Conservation (phyloP, 2,888 invertebrate species). For the Agonopterix subpropinquella region DNA sequence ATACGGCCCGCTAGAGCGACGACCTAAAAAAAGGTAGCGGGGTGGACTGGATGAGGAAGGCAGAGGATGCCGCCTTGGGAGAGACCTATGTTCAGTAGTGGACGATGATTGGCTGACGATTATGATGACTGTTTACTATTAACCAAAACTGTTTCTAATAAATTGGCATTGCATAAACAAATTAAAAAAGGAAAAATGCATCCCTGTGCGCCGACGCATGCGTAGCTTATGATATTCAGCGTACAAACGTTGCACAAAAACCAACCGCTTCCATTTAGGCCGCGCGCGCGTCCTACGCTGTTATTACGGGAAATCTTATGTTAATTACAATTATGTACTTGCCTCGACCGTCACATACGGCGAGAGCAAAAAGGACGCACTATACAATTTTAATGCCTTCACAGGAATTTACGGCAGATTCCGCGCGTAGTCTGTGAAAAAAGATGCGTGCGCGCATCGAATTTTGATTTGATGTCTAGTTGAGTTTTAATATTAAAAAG, state of each 20-base stretch:
- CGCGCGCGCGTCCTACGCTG: conserved; percentile 48
- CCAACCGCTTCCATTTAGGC: conserved; percentile 52
- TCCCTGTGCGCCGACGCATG: conserved; percentile 35
- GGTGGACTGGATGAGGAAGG: no score
- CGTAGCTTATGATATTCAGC: conserved; percentile 67
- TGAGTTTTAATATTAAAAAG: no score
- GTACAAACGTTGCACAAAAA: conserved; percentile 59
- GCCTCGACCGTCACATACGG: conserved; percentile 40
- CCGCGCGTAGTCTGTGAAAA: conserved; percentile 38
- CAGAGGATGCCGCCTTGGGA: no score
- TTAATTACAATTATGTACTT: conserved; percentile 55
- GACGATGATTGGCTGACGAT: no score
- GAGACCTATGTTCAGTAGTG: no score
- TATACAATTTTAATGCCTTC: conserved; percentile 70
- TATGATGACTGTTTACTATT: not conserved
- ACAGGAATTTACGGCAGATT: conserved; percentile 64
- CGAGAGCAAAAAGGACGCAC: conserved; percentile 50
- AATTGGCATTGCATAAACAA: not conserved
- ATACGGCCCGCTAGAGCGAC: no score
- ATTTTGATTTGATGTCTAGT: conserved; percentile 35
- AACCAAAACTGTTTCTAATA: not conserved
- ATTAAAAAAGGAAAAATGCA: conserved; percentile 46
- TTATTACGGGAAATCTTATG: conserved; percentile 70
- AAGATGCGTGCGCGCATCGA: conserved; percentile 49
- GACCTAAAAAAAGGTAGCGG: no score